phyloP scores from a whole-genome alignment of 2,113 vertebrate species.

The Salvelinus sp. region DNA sequence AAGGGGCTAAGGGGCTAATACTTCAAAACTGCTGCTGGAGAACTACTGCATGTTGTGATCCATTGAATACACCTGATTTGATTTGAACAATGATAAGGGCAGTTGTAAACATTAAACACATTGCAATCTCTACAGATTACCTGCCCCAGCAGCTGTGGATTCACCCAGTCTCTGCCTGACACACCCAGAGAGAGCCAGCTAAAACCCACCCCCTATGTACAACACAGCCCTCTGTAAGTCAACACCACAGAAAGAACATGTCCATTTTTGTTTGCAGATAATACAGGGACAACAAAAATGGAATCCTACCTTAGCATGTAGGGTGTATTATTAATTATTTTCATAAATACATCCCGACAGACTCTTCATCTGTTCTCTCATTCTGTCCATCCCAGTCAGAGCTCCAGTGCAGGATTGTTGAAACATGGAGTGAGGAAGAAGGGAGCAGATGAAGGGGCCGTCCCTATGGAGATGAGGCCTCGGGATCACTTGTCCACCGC shows the following conservation, averaged over 20 bases:
- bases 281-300: no score
- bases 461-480: conserved; percentile 8
- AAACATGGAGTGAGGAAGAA: conserved; percentile 23
- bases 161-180: neutral
- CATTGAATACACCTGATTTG: no score
- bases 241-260: neutral
- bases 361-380: neutral
- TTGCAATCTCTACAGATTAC: conserved; percentile 36
- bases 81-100: no score
- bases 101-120: neutral
- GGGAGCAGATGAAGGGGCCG: conserved; percentile 14
- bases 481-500: conserved; percentile 32
- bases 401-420: conserved; percentile 31
- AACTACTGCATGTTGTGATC: neutral
- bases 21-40: neutral
- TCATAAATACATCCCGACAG: neutral
- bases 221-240: conserved; percentile 37
- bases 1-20: neutral
- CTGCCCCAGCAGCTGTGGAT: conserved; percentile 28
- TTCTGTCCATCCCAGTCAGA: conserved; percentile 40
- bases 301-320: neutral
- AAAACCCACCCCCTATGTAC: neutral
- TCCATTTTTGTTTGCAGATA: no score
- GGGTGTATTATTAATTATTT: neutral
- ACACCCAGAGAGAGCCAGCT: conserved; percentile 10